Evolutionary conservation across 2,888 invertebrate species (phyloP).

Genomic region (Prenolepis imparis): DNA sequence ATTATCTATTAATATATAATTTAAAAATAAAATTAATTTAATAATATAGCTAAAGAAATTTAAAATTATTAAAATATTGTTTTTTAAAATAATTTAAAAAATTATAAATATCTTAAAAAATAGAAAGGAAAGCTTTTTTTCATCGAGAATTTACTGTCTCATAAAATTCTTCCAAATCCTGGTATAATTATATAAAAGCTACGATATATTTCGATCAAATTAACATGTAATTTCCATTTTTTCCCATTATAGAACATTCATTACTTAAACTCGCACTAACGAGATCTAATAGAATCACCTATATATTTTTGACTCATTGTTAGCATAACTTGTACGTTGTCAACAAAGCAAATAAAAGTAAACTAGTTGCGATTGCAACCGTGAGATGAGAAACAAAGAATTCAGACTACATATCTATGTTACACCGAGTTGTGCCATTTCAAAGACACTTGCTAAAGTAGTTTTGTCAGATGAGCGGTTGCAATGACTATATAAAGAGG

Average conservation of each 20-base stretch:
- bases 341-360: neutral
- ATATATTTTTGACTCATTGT: neutral
- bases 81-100: neutral
- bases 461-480: conserved; percentile 53
- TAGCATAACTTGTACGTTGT: neutral
- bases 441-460: conserved; percentile 62
- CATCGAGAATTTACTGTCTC: neutral
- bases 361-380: neutral
- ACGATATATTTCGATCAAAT: neutral
- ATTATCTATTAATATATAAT: neutral
- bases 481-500: conserved; percentile 53
- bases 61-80: neutral
- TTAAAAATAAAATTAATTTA: neutral
- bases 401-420: conserved; percentile 36
- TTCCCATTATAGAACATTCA: neutral
- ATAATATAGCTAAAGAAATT: neutral
- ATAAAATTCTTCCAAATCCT: neutral
- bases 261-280: neutral
- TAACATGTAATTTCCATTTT: neutral
- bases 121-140: neutral
- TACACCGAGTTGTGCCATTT: conserved; percentile 48
- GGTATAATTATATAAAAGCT: neutral
- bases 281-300: neutral
- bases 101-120: neutral
- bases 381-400: conserved; percentile 49